These are phyloP conservation scores for Drosophila diplacantha DNA, from an alignment of 2,888 invertebrate genomes.

Conservation along the genomic window DNA sequence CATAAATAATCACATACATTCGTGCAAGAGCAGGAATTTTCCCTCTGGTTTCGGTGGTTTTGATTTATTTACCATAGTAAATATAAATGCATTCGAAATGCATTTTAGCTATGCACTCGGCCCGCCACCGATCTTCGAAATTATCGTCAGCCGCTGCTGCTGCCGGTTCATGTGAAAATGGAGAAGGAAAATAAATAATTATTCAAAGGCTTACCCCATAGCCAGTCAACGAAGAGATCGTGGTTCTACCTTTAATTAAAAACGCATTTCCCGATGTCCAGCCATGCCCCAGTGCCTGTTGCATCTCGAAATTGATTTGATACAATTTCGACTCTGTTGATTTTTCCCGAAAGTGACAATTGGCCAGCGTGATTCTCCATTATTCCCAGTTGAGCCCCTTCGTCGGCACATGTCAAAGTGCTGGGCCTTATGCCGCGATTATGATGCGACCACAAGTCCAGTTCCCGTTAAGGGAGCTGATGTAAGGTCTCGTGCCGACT, in stretches of 20 bases:
- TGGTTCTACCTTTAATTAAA: conserved; percentile 60
- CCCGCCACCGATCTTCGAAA: conserved; percentile 34
- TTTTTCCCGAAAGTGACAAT: conserved; percentile 65
- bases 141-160: conserved; percentile 52
- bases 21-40: conserved; percentile 35
- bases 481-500: conserved; percentile 57
- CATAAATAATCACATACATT: conserved; percentile 61
- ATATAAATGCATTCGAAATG: conserved; percentile 67
- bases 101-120: conserved; percentile 68
- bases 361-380: conserved; percentile 69
- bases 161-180: conserved; percentile 55
- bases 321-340: conserved; percentile 69
- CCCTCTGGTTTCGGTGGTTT: conserved; percentile 57
- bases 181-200: conserved; percentile 66
- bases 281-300: conserved; percentile 15
- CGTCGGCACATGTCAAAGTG: conserved; percentile 61
- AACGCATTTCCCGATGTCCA: conserved; percentile 44
- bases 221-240: not conserved
- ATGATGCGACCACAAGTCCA: conserved; percentile 58
- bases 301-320: conserved; percentile 61
- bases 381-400: conserved; percentile 40
- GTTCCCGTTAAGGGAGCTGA: conserved; percentile 59
- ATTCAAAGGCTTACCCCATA: conserved; percentile 44
- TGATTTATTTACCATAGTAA: conserved; percentile 70
- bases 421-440: conserved; percentile 40